Percentiles rank a stretch among this genome's conserved stretches.
Evolutionary conservation across 2,797 vertebrate species (phyloP).

Genomic region (Sebastes diploproa): DNA sequence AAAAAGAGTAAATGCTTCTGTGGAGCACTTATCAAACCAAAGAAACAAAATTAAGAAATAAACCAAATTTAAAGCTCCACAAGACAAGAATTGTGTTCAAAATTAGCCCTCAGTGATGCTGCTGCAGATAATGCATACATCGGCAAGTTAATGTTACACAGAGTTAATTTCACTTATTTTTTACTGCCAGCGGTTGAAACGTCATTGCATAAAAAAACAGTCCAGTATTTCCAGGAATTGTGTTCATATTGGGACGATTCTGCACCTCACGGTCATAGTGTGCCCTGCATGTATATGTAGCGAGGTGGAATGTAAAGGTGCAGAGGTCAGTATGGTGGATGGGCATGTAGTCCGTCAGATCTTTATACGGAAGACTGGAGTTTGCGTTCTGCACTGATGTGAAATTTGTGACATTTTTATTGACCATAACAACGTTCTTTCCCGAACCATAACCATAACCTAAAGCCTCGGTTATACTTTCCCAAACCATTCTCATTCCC

Average conservation of each 20-base stretch:
- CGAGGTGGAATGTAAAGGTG: too few species aligned
- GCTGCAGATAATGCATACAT: not conserved
- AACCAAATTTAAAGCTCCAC: not conserved
- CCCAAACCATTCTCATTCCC: too few species aligned
- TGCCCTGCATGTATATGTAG: not conserved
- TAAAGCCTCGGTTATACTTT: not conserved
- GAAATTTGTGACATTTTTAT: not conserved
- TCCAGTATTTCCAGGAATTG: not conserved
- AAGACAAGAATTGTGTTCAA: not conserved
- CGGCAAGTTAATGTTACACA: not conserved
- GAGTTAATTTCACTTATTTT: not conserved
- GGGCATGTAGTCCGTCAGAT: not conserved
- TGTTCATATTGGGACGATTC: not conserved
- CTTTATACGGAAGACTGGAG: not conserved
- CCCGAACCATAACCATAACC: not conserved
- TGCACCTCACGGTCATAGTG: not conserved
- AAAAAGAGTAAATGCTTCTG: not conserved
- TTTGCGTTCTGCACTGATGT: not conserved
- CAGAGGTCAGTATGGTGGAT: not conserved
- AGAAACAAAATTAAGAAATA: not conserved
- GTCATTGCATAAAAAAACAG: not conserved
- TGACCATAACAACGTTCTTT: not conserved
- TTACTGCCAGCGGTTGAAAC: not conserved
- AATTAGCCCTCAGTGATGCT: not conserved
- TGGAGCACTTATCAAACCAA: conserved; percentile 1